Evolutionary conservation across 2,797 vertebrate species (phyloP).

Genomic region (Sarcoramphus papa): DNA sequence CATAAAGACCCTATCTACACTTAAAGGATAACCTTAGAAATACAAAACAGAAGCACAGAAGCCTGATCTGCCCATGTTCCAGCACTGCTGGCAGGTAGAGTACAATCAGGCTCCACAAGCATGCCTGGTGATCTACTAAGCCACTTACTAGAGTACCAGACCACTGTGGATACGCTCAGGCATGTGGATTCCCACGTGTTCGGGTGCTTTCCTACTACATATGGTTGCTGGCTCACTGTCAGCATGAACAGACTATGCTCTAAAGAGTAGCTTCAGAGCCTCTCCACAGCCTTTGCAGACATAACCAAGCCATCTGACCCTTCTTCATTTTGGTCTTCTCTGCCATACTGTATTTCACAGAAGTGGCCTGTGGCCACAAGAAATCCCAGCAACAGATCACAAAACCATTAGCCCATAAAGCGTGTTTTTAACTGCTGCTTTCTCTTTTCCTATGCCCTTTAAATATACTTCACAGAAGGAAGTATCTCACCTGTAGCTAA

Average conservation of each 20-base stretch:
- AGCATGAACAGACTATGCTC: neutral
- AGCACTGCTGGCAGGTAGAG: neutral
- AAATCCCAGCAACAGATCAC: neutral
- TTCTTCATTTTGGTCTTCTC: neutral
- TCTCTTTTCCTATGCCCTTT: neutral
- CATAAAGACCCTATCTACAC: neutral
- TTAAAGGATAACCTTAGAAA: neutral
- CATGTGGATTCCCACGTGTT: conserved; percentile 46
- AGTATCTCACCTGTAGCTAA: neutral
- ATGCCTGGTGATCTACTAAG: neutral
- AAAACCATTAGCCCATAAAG: neutral
- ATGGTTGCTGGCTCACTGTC: neutral
- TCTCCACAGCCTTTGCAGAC: neutral
- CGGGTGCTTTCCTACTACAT: neutral
- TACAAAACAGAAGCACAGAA: neutral
- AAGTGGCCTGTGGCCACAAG: neutral
- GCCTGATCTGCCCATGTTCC: neutral
- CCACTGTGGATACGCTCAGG: neutral
- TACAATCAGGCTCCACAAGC: neutral
- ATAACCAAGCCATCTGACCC: neutral
- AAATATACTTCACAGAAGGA: neutral
- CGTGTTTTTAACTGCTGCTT: neutral
- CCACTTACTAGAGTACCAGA: neutral
- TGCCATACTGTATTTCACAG: neutral
- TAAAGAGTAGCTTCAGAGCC: neutral